Conservation (phyloP, 2,797 vertebrate species). For the Melanotaenia nigrans region DNA sequence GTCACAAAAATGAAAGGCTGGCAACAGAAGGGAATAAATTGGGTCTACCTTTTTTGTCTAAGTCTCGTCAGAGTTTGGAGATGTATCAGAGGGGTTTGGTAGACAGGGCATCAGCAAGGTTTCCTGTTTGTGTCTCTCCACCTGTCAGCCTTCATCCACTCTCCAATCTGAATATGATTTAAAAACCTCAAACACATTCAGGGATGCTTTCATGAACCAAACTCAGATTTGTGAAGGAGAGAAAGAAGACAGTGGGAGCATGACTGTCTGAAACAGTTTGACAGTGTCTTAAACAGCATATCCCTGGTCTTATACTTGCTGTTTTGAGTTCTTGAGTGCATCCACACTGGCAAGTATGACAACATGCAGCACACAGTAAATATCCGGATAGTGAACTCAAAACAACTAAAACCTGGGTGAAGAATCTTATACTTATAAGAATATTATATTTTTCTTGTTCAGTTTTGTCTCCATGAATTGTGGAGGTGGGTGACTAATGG, state of each 20-base stretch:
- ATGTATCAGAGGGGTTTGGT: conserved; percentile 62
- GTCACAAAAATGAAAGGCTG: conserved; percentile 74
- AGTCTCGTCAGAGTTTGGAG: conserved; percentile 65
- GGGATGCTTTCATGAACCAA: conserved; percentile 53
- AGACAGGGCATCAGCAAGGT: conserved; percentile 56
- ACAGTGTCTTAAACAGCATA: conserved; percentile 6
- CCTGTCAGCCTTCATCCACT: conserved; percentile 70
- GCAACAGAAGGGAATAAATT: conserved; percentile 71
- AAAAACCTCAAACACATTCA: conserved; percentile 45
- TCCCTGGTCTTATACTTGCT: background rate
- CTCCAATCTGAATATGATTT: conserved; percentile 51
- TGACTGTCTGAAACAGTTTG: conserved; percentile 12
- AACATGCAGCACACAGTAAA: background rate
- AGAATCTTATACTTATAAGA: background rate
- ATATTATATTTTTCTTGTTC: background rate
- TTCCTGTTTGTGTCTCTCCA: conserved; percentile 72
- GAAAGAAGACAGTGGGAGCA: conserved; percentile 33
- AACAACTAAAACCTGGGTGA: background rate
- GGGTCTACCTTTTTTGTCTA: conserved; percentile 62
- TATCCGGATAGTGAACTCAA: background rate
- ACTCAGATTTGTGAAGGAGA: conserved; percentile 32
- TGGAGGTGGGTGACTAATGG: background rate
- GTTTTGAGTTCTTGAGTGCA: background rate
- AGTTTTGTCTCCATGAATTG: background rate
- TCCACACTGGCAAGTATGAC: background rate